Percentiles rank a stretch among this genome's conserved stretches.
Evolutionary conservation across 1,140 invertebrate species (phyloP).

Genomic region (Neuroterus valhalla): DNA sequence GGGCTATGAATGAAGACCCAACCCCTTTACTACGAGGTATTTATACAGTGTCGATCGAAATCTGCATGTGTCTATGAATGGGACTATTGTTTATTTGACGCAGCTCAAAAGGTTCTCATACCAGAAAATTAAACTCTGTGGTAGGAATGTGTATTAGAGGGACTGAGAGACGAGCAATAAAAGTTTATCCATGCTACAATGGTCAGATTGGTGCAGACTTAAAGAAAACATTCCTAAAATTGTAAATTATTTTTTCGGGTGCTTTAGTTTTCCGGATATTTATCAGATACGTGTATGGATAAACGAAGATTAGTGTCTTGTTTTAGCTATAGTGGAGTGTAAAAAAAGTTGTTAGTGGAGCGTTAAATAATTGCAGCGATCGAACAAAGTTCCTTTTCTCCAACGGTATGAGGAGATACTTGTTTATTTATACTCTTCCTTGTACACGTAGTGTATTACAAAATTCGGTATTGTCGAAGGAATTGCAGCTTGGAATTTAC

Average conservation of each 20-base stretch:
- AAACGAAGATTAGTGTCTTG: no score
- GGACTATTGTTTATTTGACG: neutral
- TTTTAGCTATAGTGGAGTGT: neutral
- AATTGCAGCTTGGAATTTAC: neutral
- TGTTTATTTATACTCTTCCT: neutral
- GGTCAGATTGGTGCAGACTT: no score
- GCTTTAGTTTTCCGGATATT: no score
- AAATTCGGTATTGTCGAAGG: neutral
- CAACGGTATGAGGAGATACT: neutral
- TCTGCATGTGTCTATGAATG: neutral
- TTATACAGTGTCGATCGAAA: slow-evolving; percentile 42
- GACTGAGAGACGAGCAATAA: no score
- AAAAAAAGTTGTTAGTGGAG: neutral
- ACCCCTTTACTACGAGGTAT: slow-evolving; percentile 84
- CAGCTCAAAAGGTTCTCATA: no score
- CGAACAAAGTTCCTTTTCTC: neutral
- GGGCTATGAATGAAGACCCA: slow-evolving; percentile 82
- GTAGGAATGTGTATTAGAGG: no score
- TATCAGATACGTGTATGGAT: no score
- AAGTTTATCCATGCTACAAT: no score
- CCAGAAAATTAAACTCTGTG: no score
- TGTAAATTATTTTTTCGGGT: no score
- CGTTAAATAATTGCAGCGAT: neutral
- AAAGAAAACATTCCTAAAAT: no score
- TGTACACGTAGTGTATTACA: neutral